Conservation (phyloP, 2,888 invertebrate genomes). For the Dorcus parallelipipedus region DNA sequence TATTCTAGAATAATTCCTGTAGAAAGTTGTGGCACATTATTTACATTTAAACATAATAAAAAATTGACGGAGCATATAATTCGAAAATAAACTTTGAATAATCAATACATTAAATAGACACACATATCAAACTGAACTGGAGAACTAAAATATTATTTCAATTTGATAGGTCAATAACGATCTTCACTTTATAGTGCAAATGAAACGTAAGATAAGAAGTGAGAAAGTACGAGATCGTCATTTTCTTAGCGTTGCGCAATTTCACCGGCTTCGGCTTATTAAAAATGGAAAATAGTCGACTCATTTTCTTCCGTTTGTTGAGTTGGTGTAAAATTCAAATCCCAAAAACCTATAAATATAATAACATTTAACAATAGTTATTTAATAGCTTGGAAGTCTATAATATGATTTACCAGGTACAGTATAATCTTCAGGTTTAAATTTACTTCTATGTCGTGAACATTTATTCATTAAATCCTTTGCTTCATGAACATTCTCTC, state of each 20-base stretch:
- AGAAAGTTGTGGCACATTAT: too few species aligned
- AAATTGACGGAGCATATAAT: too few species aligned
- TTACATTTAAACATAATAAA: too few species aligned
- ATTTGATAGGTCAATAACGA: too few species aligned
- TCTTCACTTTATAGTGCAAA: too few species aligned
- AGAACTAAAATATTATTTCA: too few species aligned
- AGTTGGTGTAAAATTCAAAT: constrained; percentile 7
- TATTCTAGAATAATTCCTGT: too few species aligned
- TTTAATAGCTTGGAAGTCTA: not conserved
- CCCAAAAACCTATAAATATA: constrained; percentile 12
- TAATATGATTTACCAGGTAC: constrained; percentile 1
- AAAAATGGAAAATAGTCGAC: not conserved
- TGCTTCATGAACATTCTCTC: constrained; percentile 4
- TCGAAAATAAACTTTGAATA: too few species aligned
- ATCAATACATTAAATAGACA: not conserved
- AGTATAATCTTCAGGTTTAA: constrained; percentile 5
- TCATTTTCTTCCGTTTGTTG: not conserved
- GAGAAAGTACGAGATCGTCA: too few species aligned
- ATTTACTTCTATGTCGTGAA: constrained; percentile 14
- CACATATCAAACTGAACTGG: not conserved
- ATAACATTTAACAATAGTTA: not conserved
- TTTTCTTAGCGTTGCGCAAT: too few species aligned
- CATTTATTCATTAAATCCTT: constrained; percentile 15
- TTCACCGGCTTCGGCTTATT: too few species aligned
- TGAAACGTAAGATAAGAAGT: too few species aligned